These are phyloP conservation scores for Chiroxiphia lanceolata DNA, from an alignment of 2,797 vertebrate species.

Conservation along the genomic window DNA sequence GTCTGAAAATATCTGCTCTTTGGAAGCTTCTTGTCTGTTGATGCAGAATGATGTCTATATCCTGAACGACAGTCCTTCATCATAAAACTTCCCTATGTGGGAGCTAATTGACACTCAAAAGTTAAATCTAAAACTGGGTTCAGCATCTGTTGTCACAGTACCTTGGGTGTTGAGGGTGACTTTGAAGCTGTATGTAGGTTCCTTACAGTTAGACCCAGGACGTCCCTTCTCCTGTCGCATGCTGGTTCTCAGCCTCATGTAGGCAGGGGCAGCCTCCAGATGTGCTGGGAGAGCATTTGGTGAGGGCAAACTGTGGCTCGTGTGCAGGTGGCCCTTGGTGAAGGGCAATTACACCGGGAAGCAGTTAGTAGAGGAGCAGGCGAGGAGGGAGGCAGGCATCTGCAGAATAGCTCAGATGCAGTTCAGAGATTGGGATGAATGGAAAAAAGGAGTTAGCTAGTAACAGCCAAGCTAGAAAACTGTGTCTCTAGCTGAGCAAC, in stretches of 20 bases:
- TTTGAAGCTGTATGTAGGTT: not conserved
- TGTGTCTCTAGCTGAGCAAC: not conserved
- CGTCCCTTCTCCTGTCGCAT: not conserved
- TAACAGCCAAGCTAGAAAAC: not conserved
- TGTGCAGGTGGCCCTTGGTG: not conserved
- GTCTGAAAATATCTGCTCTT: not conserved
- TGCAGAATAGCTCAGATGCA: not conserved
- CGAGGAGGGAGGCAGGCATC: not conserved
- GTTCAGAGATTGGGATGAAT: not conserved
- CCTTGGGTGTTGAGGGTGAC: not conserved
- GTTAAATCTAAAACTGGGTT: not conserved
- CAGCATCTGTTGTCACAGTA: not conserved
- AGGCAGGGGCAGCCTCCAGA: not conserved
- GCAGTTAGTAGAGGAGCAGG: not conserved
- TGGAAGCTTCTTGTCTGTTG: not conserved
- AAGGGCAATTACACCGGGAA: not conserved
- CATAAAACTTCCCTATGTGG: not conserved
- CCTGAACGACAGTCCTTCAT: not conserved
- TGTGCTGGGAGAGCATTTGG: not conserved
- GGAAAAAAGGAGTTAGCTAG: not conserved
- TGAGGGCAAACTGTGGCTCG: not conserved
- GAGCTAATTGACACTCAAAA: not conserved
- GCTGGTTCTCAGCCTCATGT: fast-evolving
- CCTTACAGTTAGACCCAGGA: not conserved
- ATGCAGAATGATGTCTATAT: not conserved